Conservation (phyloP, 2,888 invertebrate species). For the Noctua comes region DNA sequence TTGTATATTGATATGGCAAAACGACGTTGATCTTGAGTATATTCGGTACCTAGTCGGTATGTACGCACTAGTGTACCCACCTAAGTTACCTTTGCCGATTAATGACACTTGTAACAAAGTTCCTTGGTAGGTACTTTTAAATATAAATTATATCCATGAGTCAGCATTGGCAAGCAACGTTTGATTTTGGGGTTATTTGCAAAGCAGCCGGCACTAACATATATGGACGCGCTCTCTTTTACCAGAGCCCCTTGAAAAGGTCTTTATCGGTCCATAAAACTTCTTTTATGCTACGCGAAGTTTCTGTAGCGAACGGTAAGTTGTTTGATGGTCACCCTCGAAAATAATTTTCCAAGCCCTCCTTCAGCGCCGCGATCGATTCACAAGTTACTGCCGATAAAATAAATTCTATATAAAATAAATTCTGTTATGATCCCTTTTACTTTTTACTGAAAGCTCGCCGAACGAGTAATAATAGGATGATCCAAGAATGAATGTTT, state of each 20-base stretch:
- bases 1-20: neutral
- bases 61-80: neutral
- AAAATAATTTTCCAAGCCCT: constrained; percentile 87
- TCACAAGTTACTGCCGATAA: constrained; percentile 83
- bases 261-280: constrained; percentile 88
- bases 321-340: constrained; percentile 87
- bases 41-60: neutral
- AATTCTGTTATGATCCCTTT: constrained; percentile 87
- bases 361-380: constrained; percentile 80
- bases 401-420: constrained; percentile 86
- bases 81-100: neutral
- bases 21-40: neutral
- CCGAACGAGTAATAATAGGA: constrained; percentile 82
- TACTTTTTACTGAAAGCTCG: constrained; percentile 82
- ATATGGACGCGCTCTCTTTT: constrained; percentile 74
- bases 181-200: constrained; percentile 74
- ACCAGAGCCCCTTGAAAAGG: constrained; percentile 84
- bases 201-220: constrained; percentile 65
- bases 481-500: constrained; percentile 85
- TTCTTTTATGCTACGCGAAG: constrained; percentile 85
- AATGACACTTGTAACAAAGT: constrained; percentile 14
- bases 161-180: constrained; percentile 56
- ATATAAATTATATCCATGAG: constrained; percentile 49
- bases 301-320: constrained; percentile 84
- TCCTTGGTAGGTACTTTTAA: constrained; percentile 7